These are phyloP conservation scores for Oligia latruncula DNA, from an alignment of 2,888 invertebrate species.

Conservation along the genomic window DNA sequence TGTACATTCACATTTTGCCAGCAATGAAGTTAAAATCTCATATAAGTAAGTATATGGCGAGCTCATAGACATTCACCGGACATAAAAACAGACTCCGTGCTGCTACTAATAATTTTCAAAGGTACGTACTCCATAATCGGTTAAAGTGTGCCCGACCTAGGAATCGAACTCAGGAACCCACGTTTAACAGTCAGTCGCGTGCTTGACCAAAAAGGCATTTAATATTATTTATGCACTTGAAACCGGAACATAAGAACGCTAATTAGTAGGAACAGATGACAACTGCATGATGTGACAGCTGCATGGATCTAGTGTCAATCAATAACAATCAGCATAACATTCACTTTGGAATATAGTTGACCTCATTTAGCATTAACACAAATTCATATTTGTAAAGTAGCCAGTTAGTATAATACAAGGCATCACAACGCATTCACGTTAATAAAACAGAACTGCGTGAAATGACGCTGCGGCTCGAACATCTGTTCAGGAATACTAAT, in stretches of 20 bases:
- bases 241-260: too few relatives aligned
- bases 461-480: constrained; percentile 4
- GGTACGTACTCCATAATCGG: not conserved
- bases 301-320: not conserved
- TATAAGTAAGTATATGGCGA: not conserved
- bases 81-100: not conserved
- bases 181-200: not conserved
- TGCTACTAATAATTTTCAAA: not conserved
- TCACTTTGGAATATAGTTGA: not conserved
- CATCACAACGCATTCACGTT: not conserved
- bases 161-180: not conserved
- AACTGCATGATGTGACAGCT: not conserved
- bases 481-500: constrained; percentile 35
- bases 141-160: not conserved
- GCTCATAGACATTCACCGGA: not conserved
- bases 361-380: not conserved
- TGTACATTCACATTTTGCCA: not conserved
- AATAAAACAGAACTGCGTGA: constrained; percentile 3
- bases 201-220: not conserved
- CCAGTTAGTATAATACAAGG: not conserved
- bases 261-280: not conserved
- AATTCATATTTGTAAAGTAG: not conserved
- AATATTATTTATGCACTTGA: not conserved
- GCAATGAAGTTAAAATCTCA: not conserved
- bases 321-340: not conserved